Conservation (phyloP, 1,140 invertebrate genomes). For the Triops longicaudatus region DNA sequence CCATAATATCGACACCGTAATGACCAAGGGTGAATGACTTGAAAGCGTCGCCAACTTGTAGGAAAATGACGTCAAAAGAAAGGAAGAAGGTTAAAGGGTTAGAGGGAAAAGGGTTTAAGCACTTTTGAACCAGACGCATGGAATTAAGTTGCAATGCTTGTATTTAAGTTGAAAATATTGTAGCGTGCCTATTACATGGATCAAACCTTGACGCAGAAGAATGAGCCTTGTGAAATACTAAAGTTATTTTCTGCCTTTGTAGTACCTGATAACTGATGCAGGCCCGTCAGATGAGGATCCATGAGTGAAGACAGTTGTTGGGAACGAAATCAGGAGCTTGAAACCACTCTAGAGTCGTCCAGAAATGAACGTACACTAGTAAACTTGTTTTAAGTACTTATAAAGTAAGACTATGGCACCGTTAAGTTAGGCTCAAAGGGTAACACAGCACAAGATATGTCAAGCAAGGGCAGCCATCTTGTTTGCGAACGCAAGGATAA, state of each 20-base stretch:
- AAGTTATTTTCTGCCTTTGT: neutral
- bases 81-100: no score
- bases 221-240: no score
- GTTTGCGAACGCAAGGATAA: neutral
- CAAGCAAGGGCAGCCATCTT: constrained; percentile 6
- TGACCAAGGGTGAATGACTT: no score
- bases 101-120: no score
- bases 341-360: neutral
- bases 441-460: constrained; percentile 10
- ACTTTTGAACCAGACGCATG: no score
- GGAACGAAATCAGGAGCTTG: neutral
- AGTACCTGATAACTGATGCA: constrained; percentile 25
- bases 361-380: neutral
- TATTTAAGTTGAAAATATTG: no score
- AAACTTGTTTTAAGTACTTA: constrained; percentile 1
- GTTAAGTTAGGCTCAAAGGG: neutral
- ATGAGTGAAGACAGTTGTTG: constrained; percentile 16
- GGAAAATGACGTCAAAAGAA: no score
- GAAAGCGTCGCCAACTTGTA: no score
- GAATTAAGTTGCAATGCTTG: no score
- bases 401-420: neutral
- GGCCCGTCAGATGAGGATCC: constrained; percentile 26
- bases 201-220: no score
- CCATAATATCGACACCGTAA: no score
- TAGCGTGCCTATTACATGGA: no score